A percentile compares a stretch with the other conserved stretches of the same genome.
phyloP scores from a whole-genome alignment of 2,113 vertebrate genomes.

The Dolichallabes microphthalmus region DNA sequence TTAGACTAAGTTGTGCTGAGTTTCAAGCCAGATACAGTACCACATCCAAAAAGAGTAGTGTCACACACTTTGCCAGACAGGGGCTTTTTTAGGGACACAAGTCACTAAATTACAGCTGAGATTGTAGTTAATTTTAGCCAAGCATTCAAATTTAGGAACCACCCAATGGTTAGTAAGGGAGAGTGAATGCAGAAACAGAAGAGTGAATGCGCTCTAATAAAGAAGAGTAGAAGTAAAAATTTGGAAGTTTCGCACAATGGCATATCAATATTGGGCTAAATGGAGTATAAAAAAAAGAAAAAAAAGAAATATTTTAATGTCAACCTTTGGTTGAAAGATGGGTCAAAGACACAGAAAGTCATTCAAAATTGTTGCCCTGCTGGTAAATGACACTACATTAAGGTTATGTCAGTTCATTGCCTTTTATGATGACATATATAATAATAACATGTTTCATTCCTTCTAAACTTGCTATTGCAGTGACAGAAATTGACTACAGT shows the following conservation, averaged over 20 bases:
- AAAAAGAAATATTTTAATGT: background rate
- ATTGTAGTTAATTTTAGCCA: slow-evolving; percentile 71
- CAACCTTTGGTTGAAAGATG: background rate
- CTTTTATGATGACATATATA: background rate
- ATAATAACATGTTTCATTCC: slow-evolving; percentile 6
- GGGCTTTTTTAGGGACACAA: slow-evolving; percentile 74
- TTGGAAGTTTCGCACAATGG: background rate
- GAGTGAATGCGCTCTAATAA: slow-evolving; percentile 1
- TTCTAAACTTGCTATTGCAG: slow-evolving; percentile 14
- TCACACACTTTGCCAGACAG: slow-evolving; percentile 65
- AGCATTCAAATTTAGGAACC: slow-evolving; percentile 61
- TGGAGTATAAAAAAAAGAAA: background rate
- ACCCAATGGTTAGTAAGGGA: slow-evolving; percentile 59
- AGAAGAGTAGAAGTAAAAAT: background rate
- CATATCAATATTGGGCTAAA: background rate
- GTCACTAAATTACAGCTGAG: slow-evolving; percentile 77
- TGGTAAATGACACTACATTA: background rate
- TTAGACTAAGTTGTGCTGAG: slow-evolving; percentile 15
- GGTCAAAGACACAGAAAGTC: background rate
- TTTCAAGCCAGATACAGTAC: slow-evolving; percentile 56
- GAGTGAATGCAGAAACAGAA: background rate
- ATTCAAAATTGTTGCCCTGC: background rate
- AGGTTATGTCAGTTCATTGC: slow-evolving; percentile 36
- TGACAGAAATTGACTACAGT: slow-evolving; percentile 24
- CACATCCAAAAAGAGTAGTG: slow-evolving; percentile 72